These are phyloP conservation scores for Lepisosteus oculatus DNA, from an alignment of 2,113 vertebrate genomes.

Conservation along the genomic window DNA sequence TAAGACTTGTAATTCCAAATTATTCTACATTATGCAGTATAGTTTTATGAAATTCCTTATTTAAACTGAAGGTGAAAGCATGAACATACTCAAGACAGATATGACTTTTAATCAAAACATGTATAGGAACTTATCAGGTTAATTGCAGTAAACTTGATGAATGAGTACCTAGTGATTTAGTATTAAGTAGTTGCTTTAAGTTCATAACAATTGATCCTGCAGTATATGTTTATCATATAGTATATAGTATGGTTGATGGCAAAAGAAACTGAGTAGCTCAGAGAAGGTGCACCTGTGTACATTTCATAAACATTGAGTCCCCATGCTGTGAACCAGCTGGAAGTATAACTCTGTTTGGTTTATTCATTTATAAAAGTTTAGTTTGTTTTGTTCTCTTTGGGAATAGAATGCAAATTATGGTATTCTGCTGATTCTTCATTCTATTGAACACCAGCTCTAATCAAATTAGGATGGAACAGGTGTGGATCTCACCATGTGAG, in stretches of 20 bases:
- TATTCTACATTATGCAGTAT: too few species aligned
- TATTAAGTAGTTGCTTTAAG: neutral
- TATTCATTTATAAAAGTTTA: conserved; percentile 3
- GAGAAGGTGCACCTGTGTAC: neutral
- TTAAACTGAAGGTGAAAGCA: too few species aligned
- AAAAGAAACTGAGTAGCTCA: conserved; percentile 16
- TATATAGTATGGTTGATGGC: conserved; percentile 15
- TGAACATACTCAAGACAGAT: too few species aligned
- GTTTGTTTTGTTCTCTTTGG: conserved; percentile 17
- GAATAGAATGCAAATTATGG: conserved; percentile 38
- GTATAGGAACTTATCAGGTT: too few species aligned
- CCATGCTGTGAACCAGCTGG: neutral
- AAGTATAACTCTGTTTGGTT: conserved; percentile 20
- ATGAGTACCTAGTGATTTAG: too few species aligned
- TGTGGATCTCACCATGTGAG: conserved; percentile 15
- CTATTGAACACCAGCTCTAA: conserved; percentile 23
- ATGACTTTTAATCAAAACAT: too few species aligned
- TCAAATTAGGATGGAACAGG: conserved; percentile 36
- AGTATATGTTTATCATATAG: too few species aligned
- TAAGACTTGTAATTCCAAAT: too few species aligned
- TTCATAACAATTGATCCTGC: neutral
- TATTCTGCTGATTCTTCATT: conserved; percentile 38
- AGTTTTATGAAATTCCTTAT: too few species aligned
- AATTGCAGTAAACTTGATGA: too few species aligned
- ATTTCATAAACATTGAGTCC: neutral